Conservation (phyloP, 2,797 vertebrate genomes). For the Myotis daubentonii region DNA sequence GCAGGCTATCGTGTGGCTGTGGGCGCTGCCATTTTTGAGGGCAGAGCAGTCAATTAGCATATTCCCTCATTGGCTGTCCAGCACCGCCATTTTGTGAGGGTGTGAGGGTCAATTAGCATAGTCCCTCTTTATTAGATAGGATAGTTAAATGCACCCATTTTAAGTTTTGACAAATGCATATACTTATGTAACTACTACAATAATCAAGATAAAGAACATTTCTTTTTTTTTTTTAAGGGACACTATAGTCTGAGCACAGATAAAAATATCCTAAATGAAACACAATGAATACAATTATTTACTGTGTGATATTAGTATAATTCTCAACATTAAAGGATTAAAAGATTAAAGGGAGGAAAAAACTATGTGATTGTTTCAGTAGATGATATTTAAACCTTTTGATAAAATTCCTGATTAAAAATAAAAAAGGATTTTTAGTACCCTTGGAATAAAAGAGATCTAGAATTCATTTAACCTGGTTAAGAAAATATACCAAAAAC, state of each 20-base stretch:
- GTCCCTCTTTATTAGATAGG: too few relatives aligned
- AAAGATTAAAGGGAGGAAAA: background rate
- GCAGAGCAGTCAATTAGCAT: too few relatives aligned
- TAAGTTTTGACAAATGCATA: too few relatives aligned
- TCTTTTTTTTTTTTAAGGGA: background rate
- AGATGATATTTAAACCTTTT: background rate
- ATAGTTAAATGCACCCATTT: too few relatives aligned
- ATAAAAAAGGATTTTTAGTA: background rate
- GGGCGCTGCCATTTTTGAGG: too few relatives aligned
- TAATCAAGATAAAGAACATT: too few relatives aligned
- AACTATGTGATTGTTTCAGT: background rate
- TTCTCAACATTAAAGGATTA: background rate
- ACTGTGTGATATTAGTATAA: background rate
- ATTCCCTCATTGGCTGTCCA: too few relatives aligned
- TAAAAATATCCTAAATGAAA: conserved; percentile 22
- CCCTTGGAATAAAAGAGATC: background rate
- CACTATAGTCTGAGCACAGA: background rate
- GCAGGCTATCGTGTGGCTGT: too few relatives aligned
- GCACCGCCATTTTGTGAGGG: too few relatives aligned
- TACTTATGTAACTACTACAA: too few relatives aligned
- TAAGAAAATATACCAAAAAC: background rate
- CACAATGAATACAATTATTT: background rate
- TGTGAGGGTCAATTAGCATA: too few relatives aligned
- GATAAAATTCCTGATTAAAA: background rate
- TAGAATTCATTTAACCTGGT: conserved; percentile 7